phyloP scores from a whole-genome alignment of 2,113 vertebrate genomes.

The Barnardius zonarius region DNA sequence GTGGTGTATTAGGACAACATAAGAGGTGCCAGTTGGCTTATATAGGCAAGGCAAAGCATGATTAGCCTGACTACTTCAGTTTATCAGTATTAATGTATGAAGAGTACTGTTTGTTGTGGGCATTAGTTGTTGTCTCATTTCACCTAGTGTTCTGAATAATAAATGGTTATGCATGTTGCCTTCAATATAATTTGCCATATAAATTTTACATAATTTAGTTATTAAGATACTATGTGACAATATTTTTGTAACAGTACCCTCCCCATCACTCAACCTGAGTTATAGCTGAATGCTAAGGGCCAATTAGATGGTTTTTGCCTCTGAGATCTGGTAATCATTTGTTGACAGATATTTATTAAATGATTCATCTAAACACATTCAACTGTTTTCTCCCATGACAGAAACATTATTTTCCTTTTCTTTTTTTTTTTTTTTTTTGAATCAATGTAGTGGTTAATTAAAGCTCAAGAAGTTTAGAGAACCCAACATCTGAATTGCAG shows the following conservation, averaged over 20 bases:
- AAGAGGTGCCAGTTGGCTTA: neutral
- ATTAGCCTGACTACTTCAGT: neutral
- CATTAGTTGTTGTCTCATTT: constrained; percentile 26
- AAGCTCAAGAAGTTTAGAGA: neutral
- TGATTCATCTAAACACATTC: neutral
- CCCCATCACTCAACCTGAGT: neutral
- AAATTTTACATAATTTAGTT: constrained; percentile 30
- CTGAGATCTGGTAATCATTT: constrained; percentile 29
- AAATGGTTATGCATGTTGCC: constrained; percentile 8
- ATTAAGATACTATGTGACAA: constrained; percentile 38
- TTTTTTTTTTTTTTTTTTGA: neutral
- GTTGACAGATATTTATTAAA: constrained; percentile 38
- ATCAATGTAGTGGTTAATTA: constrained; percentile 5
- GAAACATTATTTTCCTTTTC: neutral
- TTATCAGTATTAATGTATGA: neutral
- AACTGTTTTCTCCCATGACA: neutral
- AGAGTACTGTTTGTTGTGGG: neutral
- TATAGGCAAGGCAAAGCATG: neutral
- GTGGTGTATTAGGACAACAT: neutral
- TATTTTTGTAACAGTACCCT: constrained; percentile 33
- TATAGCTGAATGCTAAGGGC: neutral
- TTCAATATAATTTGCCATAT: constrained; percentile 28
- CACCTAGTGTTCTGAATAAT: neutral
- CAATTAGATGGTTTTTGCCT: constrained; percentile 34
- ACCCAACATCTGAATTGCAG: neutral